Evolutionary conservation across 2,888 invertebrate genomes (phyloP).

Genomic region (Dione juno): DNA sequence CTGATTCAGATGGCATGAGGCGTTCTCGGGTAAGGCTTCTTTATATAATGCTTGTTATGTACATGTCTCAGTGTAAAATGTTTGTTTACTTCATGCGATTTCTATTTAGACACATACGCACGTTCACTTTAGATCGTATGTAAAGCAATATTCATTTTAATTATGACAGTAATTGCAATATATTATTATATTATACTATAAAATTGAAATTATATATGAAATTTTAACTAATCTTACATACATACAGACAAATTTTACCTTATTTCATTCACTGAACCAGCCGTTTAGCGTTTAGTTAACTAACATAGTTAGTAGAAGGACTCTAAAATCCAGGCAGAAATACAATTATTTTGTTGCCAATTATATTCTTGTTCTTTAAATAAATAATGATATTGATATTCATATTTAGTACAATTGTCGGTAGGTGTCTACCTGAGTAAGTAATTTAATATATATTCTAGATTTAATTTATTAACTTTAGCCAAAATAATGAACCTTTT

Average conservation of each 20-base stretch:
- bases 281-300: constrained; percentile 15
- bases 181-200: too few relatives aligned
- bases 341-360: too few relatives aligned
- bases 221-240: neutral
- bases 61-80: neutral
- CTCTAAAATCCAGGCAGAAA: too few relatives aligned
- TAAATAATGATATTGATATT: too few relatives aligned
- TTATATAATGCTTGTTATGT: constrained; percentile 10
- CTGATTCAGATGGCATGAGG: constrained; percentile 71
- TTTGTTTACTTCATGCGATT: neutral
- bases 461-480: too few relatives aligned
- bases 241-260: neutral
- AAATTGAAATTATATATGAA: neutral
- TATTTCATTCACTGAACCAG: neutral
- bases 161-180: too few relatives aligned
- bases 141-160: too few relatives aligned
- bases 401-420: too few relatives aligned
- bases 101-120: neutral
- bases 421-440: too few relatives aligned
- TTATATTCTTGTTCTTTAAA: too few relatives aligned
- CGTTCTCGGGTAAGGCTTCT: constrained; percentile 71
- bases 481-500: too few relatives aligned
- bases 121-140: neutral
- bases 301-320: neutral
- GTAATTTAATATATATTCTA: too few relatives aligned